Percentiles rank a stretch among this genome's conserved stretches.
Evolutionary conservation across 1,140 invertebrate genomes (phyloP).

Genomic region (Colletes gigas): DNA sequence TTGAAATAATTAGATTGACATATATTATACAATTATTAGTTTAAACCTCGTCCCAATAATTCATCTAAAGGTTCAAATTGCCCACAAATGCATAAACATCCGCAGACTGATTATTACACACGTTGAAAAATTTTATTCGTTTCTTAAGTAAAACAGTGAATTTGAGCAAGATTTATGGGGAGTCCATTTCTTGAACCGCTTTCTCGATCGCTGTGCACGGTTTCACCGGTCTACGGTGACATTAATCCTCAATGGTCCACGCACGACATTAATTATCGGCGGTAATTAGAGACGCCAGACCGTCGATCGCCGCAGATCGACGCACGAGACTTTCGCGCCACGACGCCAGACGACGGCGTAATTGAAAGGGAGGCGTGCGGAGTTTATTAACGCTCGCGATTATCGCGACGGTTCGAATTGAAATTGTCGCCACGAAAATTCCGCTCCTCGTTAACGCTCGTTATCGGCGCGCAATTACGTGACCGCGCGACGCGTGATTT

Average conservation of each 20-base stretch:
- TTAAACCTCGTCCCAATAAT: no score
- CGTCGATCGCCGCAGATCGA: conserved; percentile 11
- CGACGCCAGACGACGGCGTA: conserved; percentile 8
- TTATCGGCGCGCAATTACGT: conserved; percentile 21
- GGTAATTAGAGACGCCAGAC: conserved; percentile 33
- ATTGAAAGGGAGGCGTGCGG: conserved; percentile 36
- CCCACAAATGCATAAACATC: no score
- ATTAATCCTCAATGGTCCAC: conserved; percentile 26
- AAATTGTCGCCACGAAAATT: conserved; percentile 23
- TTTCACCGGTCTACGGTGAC: neutral
- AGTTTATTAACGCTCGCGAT: conserved; percentile 42
- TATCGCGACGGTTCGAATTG: conserved; percentile 3
- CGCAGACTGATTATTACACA: no score
- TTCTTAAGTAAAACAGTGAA: no score
- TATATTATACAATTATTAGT: no score
- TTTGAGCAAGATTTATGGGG: no score
- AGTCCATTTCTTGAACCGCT: no score
- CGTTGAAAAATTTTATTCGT: no score
- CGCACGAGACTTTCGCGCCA: conserved; percentile 14
- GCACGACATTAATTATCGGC: conserved; percentile 7
- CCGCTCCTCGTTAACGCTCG: conserved; percentile 20
- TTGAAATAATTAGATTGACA: no score
- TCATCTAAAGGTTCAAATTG: no score
- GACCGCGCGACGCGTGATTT: conserved; percentile 26
- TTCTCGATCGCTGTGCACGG: neutral